These are phyloP conservation scores for Noturus placidus DNA, from an alignment of 2,113 vertebrate genomes.

Conservation along the genomic window DNA sequence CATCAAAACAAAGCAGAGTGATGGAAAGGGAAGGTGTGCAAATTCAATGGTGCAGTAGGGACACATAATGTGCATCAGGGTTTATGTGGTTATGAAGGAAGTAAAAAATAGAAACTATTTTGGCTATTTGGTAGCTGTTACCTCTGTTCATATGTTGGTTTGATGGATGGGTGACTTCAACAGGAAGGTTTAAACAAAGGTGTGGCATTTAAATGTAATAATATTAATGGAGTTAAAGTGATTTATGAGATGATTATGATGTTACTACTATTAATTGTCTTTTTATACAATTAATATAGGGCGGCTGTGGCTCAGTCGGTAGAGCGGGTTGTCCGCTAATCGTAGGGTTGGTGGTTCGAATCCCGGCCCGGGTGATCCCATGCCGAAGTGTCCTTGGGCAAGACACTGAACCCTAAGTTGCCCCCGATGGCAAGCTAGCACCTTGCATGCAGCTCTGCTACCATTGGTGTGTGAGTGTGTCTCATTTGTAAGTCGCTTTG, in stretches of 20 bases:
- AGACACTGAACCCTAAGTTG: too few relatives aligned
- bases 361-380: too few relatives aligned
- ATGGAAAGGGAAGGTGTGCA: constrained; percentile 60
- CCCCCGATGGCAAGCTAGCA: too few relatives aligned
- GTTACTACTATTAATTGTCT: neutral
- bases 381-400: too few relatives aligned
- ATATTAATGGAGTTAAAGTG: neutral
- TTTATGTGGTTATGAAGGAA: constrained; percentile 28
- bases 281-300: too few relatives aligned
- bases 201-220: neutral
- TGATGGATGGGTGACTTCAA: neutral
- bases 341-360: too few relatives aligned
- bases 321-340: too few relatives aligned
- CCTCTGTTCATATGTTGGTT: neutral
- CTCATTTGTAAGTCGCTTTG: too few relatives aligned
- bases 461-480: too few relatives aligned
- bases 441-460: too few relatives aligned
- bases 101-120: neutral
- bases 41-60: constrained; percentile 64
- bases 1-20: constrained; percentile 75
- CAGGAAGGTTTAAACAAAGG: neutral
- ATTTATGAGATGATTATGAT: neutral
- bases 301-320: too few relatives aligned
- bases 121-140: neutral
- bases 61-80: constrained; percentile 31